Conservation (phyloP, 2,888 invertebrate genomes). For the Unio pictorum region DNA sequence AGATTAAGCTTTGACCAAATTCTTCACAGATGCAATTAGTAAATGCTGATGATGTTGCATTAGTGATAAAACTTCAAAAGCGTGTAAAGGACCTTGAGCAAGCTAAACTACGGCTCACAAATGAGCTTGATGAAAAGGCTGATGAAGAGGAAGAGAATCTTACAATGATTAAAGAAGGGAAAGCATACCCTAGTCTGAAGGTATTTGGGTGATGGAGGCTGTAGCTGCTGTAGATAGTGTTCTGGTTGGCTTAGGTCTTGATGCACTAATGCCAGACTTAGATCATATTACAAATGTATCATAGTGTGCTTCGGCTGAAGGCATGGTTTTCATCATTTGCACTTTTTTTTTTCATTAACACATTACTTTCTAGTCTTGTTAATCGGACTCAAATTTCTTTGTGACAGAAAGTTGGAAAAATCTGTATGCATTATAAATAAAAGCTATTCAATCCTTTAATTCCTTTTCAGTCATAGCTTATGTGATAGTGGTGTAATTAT, state of each 20-base stretch:
- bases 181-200: slow-evolving; percentile 42
- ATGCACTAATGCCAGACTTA: neutral
- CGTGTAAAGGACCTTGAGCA: slow-evolving; percentile 60
- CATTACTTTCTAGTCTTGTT: no score
- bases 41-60: slow-evolving; percentile 73
- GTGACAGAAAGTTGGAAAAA: no score
- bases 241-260: neutral
- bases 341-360: no score
- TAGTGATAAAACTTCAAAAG: slow-evolving; percentile 84
- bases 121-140: slow-evolving; percentile 83
- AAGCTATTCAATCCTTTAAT: no score
- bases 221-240: neutral
- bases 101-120: slow-evolving; percentile 82
- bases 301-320: neutral
- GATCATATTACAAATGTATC: neutral
- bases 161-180: slow-evolving; percentile 15
- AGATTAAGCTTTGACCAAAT: slow-evolving; percentile 1
- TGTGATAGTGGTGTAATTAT: no score
- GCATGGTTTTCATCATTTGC: neutral
- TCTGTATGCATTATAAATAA: no score
- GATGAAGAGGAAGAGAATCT: slow-evolving; percentile 61
- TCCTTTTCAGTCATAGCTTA: no score
- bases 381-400: no score
- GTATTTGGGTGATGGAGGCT: slow-evolving; percentile 15
- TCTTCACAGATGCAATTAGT: slow-evolving; percentile 40